These are phyloP conservation scores for Erpetoichthys calabaricus DNA, from an alignment of 2,797 vertebrate genomes.

Conservation along the genomic window DNA sequence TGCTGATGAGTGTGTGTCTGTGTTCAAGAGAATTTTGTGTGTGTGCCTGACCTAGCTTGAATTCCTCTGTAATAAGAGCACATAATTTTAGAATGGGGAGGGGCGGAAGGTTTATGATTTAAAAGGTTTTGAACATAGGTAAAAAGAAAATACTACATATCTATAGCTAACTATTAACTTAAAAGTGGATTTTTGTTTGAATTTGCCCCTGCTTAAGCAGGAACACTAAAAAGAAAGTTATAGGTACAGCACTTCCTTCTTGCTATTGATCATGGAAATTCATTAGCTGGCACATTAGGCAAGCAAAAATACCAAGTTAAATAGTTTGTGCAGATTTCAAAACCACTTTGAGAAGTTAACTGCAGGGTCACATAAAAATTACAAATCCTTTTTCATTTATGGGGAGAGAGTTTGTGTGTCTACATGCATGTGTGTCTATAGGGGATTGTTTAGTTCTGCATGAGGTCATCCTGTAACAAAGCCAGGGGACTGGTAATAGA, in stretches of 20 bases:
- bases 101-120: too few species aligned
- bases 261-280: slow-evolving; percentile 28
- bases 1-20: slow-evolving; percentile 36
- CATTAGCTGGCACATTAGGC: not conserved
- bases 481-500: slow-evolving; percentile 54
- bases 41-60: slow-evolving; percentile 23
- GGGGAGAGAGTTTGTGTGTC: not conserved
- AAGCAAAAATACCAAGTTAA: too few species aligned
- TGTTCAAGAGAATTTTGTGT: slow-evolving; percentile 7
- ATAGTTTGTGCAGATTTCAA: too few species aligned
- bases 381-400: not conserved
- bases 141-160: too few species aligned
- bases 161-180: too few species aligned
- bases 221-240: slow-evolving; percentile 36
- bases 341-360: too few species aligned
- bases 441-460: slow-evolving; percentile 59
- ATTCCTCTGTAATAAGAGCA: not conserved
- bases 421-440: not conserved
- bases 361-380: not conserved
- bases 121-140: too few species aligned
- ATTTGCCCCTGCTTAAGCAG: slow-evolving; percentile 22
- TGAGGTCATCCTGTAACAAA: slow-evolving; percentile 69
- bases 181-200: too few species aligned
- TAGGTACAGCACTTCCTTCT: slow-evolving; percentile 37
- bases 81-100: too few species aligned